Conservation (phyloP, 1,140 invertebrate genomes). For the Brachionus rubens region DNA sequence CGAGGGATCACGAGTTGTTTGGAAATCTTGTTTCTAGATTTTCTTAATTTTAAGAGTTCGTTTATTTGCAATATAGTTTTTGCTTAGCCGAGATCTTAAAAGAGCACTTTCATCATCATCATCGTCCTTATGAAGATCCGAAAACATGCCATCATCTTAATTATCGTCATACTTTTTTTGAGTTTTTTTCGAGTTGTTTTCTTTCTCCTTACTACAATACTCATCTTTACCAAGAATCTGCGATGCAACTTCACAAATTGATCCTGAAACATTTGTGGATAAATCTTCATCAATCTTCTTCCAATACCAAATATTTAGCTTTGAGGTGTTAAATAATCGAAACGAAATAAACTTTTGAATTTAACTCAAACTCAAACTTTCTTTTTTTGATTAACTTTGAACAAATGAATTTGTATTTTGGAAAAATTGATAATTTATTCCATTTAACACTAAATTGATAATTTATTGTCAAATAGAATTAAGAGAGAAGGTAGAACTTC, state of each 20-base stretch:
- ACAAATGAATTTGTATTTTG: neutral
- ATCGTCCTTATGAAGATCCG: neutral
- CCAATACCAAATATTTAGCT: slow-evolving; percentile 21
- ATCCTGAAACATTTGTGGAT: neutral
- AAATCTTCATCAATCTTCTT: neutral
- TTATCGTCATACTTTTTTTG: neutral
- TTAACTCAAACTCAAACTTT: slow-evolving; percentile 23
- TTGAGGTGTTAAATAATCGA: neutral
- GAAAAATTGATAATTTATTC: neutral
- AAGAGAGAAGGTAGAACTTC: neutral
- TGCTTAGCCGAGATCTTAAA: neutral
- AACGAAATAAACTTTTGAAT: neutral
- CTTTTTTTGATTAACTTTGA: neutral
- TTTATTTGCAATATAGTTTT: slow-evolving; percentile 3
- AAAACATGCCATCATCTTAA: slow-evolving; percentile 10
- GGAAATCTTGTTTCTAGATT: too few species aligned
- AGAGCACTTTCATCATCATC: neutral
- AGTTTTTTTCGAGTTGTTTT: neutral
- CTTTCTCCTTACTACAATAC: neutral
- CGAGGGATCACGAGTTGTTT: too few species aligned
- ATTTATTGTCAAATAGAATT: slow-evolving; percentile 7
- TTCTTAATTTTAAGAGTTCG: too few species aligned
- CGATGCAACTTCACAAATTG: neutral
- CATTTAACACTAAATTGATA: too few species aligned
- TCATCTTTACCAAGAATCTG: slow-evolving; percentile 1